Percentiles rank a stretch among this genome's conserved stretches.
These are phyloP conservation scores for Nomada hirtipes DNA, from an alignment of 2,888 invertebrate genomes.

Conservation along the genomic window DNA sequence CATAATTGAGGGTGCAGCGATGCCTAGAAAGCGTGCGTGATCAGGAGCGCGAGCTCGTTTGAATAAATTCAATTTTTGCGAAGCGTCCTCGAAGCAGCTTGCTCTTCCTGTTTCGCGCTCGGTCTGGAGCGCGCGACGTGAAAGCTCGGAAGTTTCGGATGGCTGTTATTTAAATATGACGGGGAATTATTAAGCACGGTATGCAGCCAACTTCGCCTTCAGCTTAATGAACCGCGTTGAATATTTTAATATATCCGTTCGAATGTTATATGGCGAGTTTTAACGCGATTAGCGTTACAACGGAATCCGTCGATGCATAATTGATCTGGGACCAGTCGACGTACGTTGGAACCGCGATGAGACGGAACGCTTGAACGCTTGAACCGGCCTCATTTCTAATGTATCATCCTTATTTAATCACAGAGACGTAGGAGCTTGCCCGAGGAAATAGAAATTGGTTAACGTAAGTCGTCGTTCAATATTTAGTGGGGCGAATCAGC, in stretches of 20 bases:
- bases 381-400: conserved; percentile 6
- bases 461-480: not conserved
- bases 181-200: conserved; percentile 16
- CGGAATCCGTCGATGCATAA: conserved; percentile 38
- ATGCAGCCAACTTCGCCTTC: not conserved
- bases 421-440: not conserved
- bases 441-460: not conserved
- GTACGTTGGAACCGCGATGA: not conserved
- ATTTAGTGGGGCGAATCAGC: not conserved
- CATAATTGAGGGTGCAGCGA: conserved; percentile 52
- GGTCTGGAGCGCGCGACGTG: not conserved
- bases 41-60: conserved; percentile 7
- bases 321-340: conserved; percentile 17
- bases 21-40: not conserved
- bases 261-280: conserved; percentile 19
- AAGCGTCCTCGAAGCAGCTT: not conserved
- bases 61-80: conserved; percentile 37
- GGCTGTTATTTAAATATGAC: conserved; percentile 14
- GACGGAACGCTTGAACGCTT: not conserved
- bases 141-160: not conserved
- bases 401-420: conserved; percentile 3
- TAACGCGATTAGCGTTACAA: conserved; percentile 30
- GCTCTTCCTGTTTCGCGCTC: not conserved
- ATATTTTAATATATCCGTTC: conserved; percentile 33
- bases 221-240: conserved; percentile 23